Evolutionary conservation across 1,140 invertebrate genomes (phyloP).

Genomic region (Triops cancriformis): DNA sequence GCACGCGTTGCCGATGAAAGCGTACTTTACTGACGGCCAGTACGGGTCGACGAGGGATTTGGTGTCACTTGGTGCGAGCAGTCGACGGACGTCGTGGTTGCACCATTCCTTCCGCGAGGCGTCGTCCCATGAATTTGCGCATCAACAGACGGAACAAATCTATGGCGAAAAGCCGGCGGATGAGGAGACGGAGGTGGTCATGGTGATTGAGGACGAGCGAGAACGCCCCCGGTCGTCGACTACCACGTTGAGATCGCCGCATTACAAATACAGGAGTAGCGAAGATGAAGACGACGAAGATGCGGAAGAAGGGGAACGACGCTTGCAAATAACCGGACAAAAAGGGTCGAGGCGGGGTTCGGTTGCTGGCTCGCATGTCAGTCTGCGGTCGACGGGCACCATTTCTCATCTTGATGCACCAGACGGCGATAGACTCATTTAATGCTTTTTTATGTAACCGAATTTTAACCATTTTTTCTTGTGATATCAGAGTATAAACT

Average conservation of each 20-base stretch:
- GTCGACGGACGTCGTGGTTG: slow-evolving; percentile 14
- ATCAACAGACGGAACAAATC: slow-evolving; percentile 14
- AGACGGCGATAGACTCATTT: neutral
- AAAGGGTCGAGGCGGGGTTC: neutral
- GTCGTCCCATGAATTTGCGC: slow-evolving; percentile 16
- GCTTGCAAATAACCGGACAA: neutral
- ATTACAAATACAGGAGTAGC: slow-evolving; percentile 11
- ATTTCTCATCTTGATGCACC: neutral
- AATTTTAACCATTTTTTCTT: neutral
- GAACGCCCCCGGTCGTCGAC: slow-evolving; percentile 24
- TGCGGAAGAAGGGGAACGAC: neutral
- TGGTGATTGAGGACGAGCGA: neutral
- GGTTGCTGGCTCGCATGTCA: neutral
- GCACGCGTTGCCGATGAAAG: slow-evolving; percentile 17
- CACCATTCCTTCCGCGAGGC: slow-evolving; percentile 12
- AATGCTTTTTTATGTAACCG: neutral
- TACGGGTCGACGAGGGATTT: slow-evolving; percentile 26
- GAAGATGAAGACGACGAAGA: neutral
- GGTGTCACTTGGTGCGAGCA: slow-evolving; percentile 11
- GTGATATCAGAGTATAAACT: neutral
- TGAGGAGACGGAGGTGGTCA: neutral
- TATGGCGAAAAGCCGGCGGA: slow-evolving; percentile 7
- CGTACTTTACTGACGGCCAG: slow-evolving; percentile 27
- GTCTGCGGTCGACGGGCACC: neutral
- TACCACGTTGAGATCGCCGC: slow-evolving; percentile 23